A percentile compares a stretch with the other conserved stretches of the same genome.
Evolutionary conservation across 2,888 invertebrate species (phyloP).

Genomic region (Siphonodentalium dalli): DNA sequence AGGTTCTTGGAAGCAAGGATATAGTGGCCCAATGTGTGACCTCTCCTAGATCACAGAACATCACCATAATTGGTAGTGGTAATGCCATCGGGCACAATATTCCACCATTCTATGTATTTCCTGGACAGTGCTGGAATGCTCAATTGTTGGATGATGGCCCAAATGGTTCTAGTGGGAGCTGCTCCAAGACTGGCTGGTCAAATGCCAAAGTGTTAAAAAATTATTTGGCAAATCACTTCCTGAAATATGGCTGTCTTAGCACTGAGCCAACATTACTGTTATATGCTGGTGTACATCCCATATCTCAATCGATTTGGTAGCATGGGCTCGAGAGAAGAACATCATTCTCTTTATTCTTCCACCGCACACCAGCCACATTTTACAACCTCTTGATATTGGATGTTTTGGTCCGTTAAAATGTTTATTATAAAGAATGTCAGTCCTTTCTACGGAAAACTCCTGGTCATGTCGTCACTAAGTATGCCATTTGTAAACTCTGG

Average conservation of each 20-base stretch:
- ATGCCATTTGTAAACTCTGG: constrained; percentile 9
- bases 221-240: constrained; percentile 8
- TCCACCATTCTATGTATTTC: constrained; percentile 22
- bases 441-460: constrained; percentile 3
- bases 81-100: constrained; percentile 15
- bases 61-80: constrained; percentile 16
- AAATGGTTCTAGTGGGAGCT: constrained; percentile 1
- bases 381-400: constrained; percentile 14
- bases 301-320: constrained; percentile 4
- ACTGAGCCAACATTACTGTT: constrained; percentile 1
- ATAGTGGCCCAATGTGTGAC: background rate
- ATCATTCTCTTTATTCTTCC: constrained; percentile 17
- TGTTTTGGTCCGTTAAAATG: constrained; percentile 18
- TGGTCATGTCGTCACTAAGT: constrained; percentile 1
- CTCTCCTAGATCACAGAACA: constrained; percentile 3
- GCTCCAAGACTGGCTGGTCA: constrained; percentile 14
- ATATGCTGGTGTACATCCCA: constrained; percentile 11
- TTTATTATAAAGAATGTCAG: constrained; percentile 7
- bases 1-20: constrained; percentile 4
- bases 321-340: constrained; percentile 12
- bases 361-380: constrained; percentile 7
- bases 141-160: constrained; percentile 2
- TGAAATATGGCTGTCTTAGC: constrained; percentile 2
- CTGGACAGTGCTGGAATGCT: no score
- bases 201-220: constrained; percentile 10